phyloP scores from a whole-genome alignment of 2,113 vertebrate genomes.

The Albula glossodonta region DNA sequence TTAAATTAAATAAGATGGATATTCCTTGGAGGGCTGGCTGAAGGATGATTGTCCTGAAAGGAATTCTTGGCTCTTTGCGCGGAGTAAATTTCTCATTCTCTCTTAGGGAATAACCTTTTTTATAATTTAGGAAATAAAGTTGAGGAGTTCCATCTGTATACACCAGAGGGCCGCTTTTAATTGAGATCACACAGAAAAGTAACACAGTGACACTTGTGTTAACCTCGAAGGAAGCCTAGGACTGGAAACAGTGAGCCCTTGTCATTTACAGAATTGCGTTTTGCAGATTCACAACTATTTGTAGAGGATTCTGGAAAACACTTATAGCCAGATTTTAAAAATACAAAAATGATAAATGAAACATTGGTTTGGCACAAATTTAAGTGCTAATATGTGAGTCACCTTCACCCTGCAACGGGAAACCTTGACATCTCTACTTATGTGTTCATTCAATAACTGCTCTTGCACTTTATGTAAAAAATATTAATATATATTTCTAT shows the following conservation, averaged over 20 bases:
- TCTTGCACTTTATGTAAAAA: too few relatives aligned
- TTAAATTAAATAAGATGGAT: conserved; percentile 9
- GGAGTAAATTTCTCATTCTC: not conserved
- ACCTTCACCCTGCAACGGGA: too few relatives aligned
- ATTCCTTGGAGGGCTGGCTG: not conserved
- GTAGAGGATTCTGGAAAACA: too few relatives aligned
- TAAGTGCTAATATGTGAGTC: too few relatives aligned
- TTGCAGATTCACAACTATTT: too few relatives aligned
- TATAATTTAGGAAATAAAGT: not conserved
- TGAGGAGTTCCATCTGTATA: not conserved
- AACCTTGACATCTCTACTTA: too few relatives aligned
- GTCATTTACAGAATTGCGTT: too few relatives aligned
- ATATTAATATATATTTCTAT: too few relatives aligned
- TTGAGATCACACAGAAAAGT: not conserved
- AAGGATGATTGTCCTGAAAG: conserved; percentile 1
- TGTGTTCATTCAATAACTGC: too few relatives aligned
- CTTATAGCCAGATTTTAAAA: too few relatives aligned
- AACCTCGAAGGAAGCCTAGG: not conserved
- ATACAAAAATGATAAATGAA: too few relatives aligned
- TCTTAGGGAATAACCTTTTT: not conserved
- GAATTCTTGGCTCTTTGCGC: not conserved
- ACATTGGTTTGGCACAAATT: too few relatives aligned
- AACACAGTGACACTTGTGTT: not conserved
- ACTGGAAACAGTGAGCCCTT: not conserved
- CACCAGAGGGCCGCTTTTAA: not conserved